Evolutionary conservation across 1,140 invertebrate genomes (phyloP).

Genomic region (Heliothis subflexa): DNA sequence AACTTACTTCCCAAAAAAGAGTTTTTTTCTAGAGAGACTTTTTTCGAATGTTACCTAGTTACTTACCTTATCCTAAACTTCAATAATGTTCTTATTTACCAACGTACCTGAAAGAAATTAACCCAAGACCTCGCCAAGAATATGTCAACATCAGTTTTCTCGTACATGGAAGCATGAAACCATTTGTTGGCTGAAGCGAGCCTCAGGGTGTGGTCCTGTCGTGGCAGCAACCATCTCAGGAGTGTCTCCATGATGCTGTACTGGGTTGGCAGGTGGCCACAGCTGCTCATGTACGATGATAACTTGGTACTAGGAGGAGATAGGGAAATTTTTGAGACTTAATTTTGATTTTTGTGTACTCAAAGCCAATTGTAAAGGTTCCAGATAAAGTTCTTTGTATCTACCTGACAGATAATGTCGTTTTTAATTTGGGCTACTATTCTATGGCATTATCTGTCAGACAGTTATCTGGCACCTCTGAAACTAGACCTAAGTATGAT

Average conservation of each 20-base stretch:
- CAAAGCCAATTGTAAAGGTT: no score
- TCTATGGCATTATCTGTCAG: no score
- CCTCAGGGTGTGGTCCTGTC: conserved; percentile 55
- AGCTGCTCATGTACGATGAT: conserved; percentile 50
- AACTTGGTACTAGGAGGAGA: conserved; percentile 54
- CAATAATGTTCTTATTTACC: neutral
- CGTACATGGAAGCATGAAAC: conserved; percentile 60
- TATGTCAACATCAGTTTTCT: conserved; percentile 53
- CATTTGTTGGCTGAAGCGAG: conserved; percentile 58
- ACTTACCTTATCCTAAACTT: neutral
- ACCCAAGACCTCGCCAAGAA: conserved; percentile 66
- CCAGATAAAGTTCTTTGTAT: no score
- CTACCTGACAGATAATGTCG: no score
- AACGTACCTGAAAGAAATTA: conserved; percentile 66
- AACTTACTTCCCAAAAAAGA: no score
- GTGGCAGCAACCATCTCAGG: conserved; percentile 68
- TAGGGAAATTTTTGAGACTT: no score
- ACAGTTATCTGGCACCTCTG: no score
- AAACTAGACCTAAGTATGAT: no score
- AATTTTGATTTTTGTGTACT: no score
- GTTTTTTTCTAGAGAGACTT: no score
- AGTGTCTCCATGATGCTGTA: conserved; percentile 66
- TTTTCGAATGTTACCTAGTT: neutral
- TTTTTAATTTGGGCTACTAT: no score
- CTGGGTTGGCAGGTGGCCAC: conserved; percentile 64